Conservation (phyloP, 2,797 vertebrate species). For the Acanthiza pusilla region DNA sequence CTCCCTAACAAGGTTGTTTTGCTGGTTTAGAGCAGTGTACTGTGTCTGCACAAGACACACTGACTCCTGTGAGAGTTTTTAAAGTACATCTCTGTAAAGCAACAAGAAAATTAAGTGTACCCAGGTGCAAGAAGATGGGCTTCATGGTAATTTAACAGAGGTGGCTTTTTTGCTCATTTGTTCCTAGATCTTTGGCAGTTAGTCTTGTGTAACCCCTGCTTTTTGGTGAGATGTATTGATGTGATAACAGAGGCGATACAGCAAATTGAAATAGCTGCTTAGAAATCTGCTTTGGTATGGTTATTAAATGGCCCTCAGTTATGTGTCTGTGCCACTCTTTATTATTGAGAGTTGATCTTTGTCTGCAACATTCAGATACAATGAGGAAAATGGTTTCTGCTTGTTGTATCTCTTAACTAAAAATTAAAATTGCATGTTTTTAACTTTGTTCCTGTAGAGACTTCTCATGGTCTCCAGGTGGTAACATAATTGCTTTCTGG, state of each 20-base stretch:
- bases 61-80: neutral
- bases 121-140: neutral
- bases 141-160: neutral
- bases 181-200: neutral
- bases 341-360: neutral
- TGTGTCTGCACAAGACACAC: neutral
- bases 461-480: slow-evolving; percentile 98
- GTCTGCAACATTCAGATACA: neutral
- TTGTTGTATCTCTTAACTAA: neutral
- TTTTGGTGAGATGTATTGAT: neutral
- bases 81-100: neutral
- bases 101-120: neutral
- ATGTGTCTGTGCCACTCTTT: neutral
- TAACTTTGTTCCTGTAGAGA: slow-evolving; percentile 78
- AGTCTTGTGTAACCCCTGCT: neutral
- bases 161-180: neutral
- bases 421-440: neutral
- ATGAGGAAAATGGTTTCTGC: neutral
- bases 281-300: neutral
- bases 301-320: neutral
- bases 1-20: neutral
- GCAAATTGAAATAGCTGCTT: neutral
- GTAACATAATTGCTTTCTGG: slow-evolving; percentile 98
- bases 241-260: neutral
- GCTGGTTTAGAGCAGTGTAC: neutral